phyloP scores from a whole-genome alignment of 2,797 vertebrate species.

The Poecilia wingei region DNA sequence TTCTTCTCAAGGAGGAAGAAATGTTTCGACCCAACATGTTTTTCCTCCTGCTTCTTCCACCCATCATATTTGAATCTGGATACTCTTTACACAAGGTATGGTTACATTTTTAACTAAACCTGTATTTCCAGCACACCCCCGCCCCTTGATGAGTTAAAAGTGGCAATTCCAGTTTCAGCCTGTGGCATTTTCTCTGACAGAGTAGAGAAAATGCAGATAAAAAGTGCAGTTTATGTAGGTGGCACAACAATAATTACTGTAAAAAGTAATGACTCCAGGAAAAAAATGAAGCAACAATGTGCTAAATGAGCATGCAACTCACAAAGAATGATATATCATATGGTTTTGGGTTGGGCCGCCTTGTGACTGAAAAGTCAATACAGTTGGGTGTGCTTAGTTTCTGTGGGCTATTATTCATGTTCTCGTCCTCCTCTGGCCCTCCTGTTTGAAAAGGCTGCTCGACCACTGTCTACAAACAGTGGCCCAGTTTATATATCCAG shows the following conservation, averaged over 20 bases:
- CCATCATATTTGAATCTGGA: constrained; percentile 99
- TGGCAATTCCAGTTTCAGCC: neutral
- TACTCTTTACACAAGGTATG: constrained; percentile 97
- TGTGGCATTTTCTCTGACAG: neutral
- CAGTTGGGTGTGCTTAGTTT: constrained; percentile 1
- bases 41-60: constrained; percentile 95
- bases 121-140: neutral
- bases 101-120: neutral
- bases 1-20: constrained; percentile 90
- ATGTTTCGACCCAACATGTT: constrained; percentile 99
- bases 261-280: neutral
- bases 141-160: neutral
- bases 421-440: neutral
- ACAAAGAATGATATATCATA: neutral
- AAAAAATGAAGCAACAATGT: neutral
- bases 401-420: constrained; percentile 1
- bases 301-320: neutral
- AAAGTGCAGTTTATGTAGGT: neutral
- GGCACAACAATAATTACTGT: neutral
- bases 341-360: neutral
- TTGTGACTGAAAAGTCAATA: constrained; percentile 3
- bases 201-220: neutral
- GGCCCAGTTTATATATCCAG: neutral
- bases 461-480: neutral
- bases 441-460: neutral